These are phyloP conservation scores for Drosophila sordidapex DNA, from an alignment of 2,888 invertebrate species.

Conservation along the genomic window DNA sequence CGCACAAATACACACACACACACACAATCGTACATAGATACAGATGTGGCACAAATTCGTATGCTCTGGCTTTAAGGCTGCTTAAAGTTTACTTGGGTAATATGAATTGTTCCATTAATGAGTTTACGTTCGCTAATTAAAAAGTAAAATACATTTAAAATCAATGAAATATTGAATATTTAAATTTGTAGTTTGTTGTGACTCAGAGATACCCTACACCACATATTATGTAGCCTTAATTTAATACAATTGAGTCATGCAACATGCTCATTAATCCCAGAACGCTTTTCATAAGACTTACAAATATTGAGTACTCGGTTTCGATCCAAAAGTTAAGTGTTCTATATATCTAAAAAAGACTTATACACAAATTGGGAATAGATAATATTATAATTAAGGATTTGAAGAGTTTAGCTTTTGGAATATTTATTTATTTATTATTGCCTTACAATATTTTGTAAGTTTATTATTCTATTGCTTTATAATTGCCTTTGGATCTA, in stretches of 20 bases:
- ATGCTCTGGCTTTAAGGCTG: background rate
- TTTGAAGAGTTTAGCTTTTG: background rate
- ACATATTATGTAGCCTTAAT: background rate
- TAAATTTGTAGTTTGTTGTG: background rate
- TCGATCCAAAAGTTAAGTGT: background rate
- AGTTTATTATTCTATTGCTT: background rate
- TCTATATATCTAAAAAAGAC: background rate
- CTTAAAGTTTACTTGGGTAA: background rate
- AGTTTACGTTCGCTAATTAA: background rate
- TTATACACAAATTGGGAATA: background rate
- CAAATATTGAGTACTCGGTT: background rate
- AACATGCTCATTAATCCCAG: background rate
- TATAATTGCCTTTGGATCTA: background rate
- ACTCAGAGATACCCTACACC: background rate
- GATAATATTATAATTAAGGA: background rate
- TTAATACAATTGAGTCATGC: background rate
- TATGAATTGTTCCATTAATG: background rate
- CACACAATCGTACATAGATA: background rate
- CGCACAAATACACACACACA: background rate
- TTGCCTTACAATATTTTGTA: background rate
- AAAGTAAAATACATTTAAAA: background rate
- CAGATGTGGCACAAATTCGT: background rate
- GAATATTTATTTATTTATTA: background rate
- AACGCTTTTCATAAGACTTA: background rate
- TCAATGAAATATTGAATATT: background rate